Evolutionary conservation across 2,113 vertebrate species (phyloP).

Genomic region (Odobenus rosmarus): DNA sequence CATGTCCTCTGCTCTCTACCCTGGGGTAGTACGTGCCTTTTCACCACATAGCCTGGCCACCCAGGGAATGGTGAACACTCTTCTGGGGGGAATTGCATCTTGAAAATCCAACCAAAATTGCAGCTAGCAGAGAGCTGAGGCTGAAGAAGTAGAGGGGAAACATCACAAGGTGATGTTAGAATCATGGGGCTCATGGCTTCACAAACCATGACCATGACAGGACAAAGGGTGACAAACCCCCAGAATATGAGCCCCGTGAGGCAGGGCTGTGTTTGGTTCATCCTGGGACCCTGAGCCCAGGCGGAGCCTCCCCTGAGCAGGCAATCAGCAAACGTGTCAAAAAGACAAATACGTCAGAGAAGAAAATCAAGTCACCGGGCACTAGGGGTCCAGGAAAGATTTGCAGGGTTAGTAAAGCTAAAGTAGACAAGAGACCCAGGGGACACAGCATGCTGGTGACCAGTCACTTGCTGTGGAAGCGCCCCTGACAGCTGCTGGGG

Average conservation of each 20-base stretch:
- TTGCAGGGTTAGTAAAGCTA: neutral
- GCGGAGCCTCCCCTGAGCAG: neutral
- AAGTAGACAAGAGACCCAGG: neutral
- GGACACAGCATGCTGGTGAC: neutral
- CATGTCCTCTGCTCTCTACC: neutral
- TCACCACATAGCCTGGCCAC: neutral
- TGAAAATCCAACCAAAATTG: neutral
- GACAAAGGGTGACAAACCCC: neutral
- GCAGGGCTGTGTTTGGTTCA: neutral
- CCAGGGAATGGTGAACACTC: neutral
- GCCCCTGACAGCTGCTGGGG: neutral
- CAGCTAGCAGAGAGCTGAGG: neutral
- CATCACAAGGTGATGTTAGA: neutral
- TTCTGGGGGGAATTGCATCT: neutral
- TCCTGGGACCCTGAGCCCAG: neutral
- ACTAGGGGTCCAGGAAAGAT: too few species aligned
- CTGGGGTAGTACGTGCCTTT: neutral
- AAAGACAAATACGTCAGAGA: neutral
- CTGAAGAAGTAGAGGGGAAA: neutral
- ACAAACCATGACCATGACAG: neutral
- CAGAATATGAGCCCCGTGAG: neutral
- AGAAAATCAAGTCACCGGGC: neutral
- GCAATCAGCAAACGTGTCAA: neutral
- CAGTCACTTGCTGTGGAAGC: fast-evolving
- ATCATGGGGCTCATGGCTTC: neutral